Evolutionary conservation across 2,888 invertebrate species (phyloP).

Genomic region (Caenorhabditis japonica): DNA sequence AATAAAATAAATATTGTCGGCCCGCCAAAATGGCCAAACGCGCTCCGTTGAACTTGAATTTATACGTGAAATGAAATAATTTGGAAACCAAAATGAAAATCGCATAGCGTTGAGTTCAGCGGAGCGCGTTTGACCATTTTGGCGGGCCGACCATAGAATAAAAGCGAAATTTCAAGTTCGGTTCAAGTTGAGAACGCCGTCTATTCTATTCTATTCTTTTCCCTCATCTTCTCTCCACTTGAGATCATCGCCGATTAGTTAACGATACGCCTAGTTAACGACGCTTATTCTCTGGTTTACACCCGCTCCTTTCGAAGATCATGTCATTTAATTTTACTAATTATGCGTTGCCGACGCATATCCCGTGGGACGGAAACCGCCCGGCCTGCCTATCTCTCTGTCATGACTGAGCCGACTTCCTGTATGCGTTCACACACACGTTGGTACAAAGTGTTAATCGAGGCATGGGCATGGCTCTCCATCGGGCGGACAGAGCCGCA

Average conservation of each 20-base stretch:
- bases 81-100: too few species aligned
- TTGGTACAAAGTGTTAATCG: constrained; percentile 41
- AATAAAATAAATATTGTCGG: too few species aligned
- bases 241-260: constrained; percentile 49
- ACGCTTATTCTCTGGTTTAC: constrained; percentile 51
- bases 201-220: too few species aligned
- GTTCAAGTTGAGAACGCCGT: constrained; percentile 6
- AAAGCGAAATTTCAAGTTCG: constrained; percentile 7
- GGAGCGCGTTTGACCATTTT: too few species aligned
- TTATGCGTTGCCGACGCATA: constrained; percentile 41
- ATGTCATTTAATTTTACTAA: constrained; percentile 48
- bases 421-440: constrained; percentile 12
- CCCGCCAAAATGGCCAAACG: too few species aligned
- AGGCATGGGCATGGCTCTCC: constrained; percentile 9
- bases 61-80: too few species aligned
- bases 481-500: constrained; percentile 13
- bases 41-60: too few species aligned
- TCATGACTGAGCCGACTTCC: constrained; percentile 32
- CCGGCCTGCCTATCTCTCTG: constrained; percentile 10
- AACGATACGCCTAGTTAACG: constrained; percentile 47
- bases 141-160: background rate
- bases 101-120: too few species aligned
- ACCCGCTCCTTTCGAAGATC: constrained; percentile 39
- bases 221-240: constrained; percentile 20
- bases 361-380: constrained; percentile 32